A percentile compares a stretch with the other conserved stretches of the same genome.
Conservation (phyloP, 2,888 invertebrate species). For the Helobdella robusta region DNA sequence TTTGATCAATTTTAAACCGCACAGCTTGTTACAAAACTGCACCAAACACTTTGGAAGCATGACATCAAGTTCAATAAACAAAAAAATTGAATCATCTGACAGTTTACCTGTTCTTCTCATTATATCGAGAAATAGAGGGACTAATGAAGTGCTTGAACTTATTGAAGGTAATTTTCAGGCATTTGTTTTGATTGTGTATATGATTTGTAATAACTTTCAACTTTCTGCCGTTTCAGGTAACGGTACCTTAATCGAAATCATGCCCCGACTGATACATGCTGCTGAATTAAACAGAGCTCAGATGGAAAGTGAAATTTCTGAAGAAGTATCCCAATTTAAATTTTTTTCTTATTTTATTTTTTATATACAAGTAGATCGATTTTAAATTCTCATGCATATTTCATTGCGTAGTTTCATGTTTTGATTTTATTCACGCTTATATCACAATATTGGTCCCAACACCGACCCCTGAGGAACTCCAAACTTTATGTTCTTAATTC, state of each 20-base stretch:
- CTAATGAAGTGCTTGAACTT: constrained; percentile 79
- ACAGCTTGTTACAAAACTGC: constrained; percentile 43
- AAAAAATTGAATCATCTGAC: constrained; percentile 55
- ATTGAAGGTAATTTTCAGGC: constrained; percentile 83
- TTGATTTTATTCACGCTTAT: too few species aligned
- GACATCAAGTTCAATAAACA: constrained; percentile 50
- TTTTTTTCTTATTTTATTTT: too few species aligned
- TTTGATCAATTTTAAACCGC: too few species aligned
- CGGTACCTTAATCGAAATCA: constrained; percentile 76
- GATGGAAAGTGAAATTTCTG: constrained; percentile 66
- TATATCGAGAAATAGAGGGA: constrained; percentile 75
- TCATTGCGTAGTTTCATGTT: too few species aligned
- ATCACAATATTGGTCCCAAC: too few species aligned
- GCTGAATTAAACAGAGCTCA: constrained; percentile 71
- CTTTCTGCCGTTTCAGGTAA: constrained; percentile 55
- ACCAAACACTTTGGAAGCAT: constrained; percentile 61
- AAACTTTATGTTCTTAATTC: too few species aligned
- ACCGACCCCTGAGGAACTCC: too few species aligned
- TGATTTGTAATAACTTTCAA: neutral
- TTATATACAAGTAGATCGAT: too few species aligned
- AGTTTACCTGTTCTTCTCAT: constrained; percentile 77
- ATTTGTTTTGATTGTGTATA: neutral
- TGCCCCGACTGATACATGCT: constrained; percentile 75
- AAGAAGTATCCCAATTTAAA: too few species aligned
- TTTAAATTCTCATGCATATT: too few species aligned